These are phyloP conservation scores for Anguilla megastoma DNA, from an alignment of 2,797 vertebrate species.

Conservation along the genomic window DNA sequence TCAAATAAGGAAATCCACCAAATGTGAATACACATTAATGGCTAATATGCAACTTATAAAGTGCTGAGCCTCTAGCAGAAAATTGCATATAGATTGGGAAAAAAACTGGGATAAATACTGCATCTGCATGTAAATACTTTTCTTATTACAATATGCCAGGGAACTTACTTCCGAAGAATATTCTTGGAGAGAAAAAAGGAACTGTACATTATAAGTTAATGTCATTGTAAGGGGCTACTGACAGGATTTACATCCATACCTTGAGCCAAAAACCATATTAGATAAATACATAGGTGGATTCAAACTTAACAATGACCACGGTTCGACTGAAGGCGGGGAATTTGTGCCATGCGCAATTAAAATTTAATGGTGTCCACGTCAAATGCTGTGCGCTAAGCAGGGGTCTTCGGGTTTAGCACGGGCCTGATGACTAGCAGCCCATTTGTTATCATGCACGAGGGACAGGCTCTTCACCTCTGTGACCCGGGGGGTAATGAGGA, in stretches of 20 bases:
- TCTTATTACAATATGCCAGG: background rate
- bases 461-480: constrained; percentile 11
- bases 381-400: constrained; percentile 5
- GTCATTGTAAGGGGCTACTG: background rate
- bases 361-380: constrained; percentile 1
- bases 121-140: background rate
- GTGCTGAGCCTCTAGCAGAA: background rate
- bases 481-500: constrained; percentile 32
- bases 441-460: constrained; percentile 10
- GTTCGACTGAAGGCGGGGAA: background rate
- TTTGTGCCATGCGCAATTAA: constrained; percentile 21
- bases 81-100: background rate
- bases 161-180: background rate
- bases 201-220: background rate
- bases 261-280: constrained; percentile 7
- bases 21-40: background rate
- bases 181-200: background rate
- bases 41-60: background rate
- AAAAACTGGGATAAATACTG: background rate
- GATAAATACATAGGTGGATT: background rate
- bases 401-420: background rate
- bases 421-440: constrained; percentile 1
- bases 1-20: background rate
- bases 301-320: background rate
- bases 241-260: background rate